Base-by-base conservation (phyloP, 2,113 vertebrate species). In the Microcebus griseorufus region DNA sequence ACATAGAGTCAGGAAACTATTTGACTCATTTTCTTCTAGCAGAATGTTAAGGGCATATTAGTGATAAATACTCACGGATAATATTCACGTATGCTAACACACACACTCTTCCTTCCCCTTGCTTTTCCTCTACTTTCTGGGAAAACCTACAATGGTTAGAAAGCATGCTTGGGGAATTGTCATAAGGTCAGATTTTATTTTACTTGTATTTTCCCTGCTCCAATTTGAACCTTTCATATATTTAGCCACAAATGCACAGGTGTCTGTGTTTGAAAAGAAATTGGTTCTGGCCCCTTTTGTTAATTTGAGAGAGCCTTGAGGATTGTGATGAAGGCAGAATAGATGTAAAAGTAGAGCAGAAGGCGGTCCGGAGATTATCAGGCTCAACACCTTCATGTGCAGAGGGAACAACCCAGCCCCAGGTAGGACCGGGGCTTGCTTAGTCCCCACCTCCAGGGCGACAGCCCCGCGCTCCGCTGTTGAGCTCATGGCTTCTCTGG, bases 11-110 rank as follows among this genome's bases (percentile, higher is more conserved):
- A 23, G 53, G n/a, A 69, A 85, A 67, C 55, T 67, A 22, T 88
- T 90, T 64, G 79, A 90, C 55, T 60, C 65, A 60, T 34, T 90
- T 82, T 95, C 83, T 92, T 94, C 39, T 29, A 92, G 32, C 11
- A 90, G 85, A 65, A 39, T 67, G 8, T 62, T 73, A 69, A 76
- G 75, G 48, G 5, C 3, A 82, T 79, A 67, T 72, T 55, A 75
- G 25, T 55, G 58, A 45, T 84, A 73, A 72, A 69, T 80, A 78
- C 7, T 45, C 82, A 25, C 39, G 55, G 75, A 80, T 62, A 64
- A 70, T 70, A 70, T 53, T 93, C 89, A 62, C 51, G 6, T 94
- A 55, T 60, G 5, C 17, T 53, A 39, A 82, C 48, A 51, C 9
- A 69, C 3, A 69, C 11, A 1, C 6, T 70, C n/a, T 34, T 86